A percentile compares a stretch with the other conserved stretches of the same genome.
phyloP scores from a whole-genome alignment of 2,113 vertebrate genomes.

The human (Homo sapiens) region DNA sequence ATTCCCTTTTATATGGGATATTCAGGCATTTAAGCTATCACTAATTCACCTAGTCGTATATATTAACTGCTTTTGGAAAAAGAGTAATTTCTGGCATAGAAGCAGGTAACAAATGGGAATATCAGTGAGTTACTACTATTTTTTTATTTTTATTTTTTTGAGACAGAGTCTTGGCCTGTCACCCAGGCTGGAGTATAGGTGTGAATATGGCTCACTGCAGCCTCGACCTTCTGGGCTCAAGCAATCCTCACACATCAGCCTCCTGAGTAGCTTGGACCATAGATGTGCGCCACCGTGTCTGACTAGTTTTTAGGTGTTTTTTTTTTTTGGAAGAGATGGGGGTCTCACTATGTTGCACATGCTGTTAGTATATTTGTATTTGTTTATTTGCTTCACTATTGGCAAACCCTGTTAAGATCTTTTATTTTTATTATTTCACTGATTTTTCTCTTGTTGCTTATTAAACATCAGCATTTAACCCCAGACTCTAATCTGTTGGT shows the following conservation, averaged over 20 bases:
- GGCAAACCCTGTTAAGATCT: neutral
- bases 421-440: conserved; percentile 5
- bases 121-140: neutral
- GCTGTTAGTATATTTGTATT: neutral
- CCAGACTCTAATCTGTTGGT: neutral
- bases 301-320: no score
- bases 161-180: no score
- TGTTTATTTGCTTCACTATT: conserved; percentile 41
- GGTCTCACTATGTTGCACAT: no score
- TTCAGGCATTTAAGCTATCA: neutral
- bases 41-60: neutral
- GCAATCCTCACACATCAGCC: no score
- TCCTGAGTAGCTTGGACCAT: no score
- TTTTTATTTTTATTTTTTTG: no score
- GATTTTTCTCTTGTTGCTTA: conserved; percentile 5
- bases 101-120: neutral
- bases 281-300: no score
- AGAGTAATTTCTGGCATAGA: conserved; percentile 18
- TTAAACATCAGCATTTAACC: conserved; percentile 50
- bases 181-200: no score
- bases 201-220: no score
- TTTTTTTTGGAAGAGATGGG: no score
- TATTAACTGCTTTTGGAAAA: conserved; percentile 23
- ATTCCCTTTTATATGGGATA: neutral
- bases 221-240: no score